Percentiles rank a stretch among this genome's conserved stretches.
Conservation (phyloP, 2,888 invertebrate species). For the Oxytorus armatus region DNA sequence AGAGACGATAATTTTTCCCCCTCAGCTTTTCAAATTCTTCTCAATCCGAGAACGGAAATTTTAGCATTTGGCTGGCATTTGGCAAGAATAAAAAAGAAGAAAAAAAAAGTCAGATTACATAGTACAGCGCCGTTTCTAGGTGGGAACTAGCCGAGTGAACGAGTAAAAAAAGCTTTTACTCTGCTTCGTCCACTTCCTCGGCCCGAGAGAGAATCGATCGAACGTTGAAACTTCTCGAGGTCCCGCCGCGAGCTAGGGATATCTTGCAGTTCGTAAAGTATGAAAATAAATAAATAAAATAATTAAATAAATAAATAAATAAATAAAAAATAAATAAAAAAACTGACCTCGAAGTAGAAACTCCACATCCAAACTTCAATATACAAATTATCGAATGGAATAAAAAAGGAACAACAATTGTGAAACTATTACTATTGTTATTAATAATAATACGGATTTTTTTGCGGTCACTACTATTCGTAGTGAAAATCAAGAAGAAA, state of each 20-base stretch:
- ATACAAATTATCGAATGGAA: not conserved
- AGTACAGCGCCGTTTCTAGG: too few relatives aligned
- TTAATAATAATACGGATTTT: too few relatives aligned
- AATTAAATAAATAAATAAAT: not conserved
- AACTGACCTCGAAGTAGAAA: not conserved
- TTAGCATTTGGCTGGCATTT: too few relatives aligned
- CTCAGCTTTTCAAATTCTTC: too few relatives aligned
- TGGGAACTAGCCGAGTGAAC: slow-evolving; percentile 28
- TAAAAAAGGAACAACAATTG: not conserved
- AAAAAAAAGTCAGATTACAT: too few relatives aligned
- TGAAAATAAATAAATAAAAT: not conserved
- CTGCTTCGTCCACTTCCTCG: slow-evolving; percentile 59
- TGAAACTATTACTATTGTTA: too few relatives aligned
- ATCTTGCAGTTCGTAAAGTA: not conserved
- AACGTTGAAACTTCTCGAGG: slow-evolving; percentile 51
- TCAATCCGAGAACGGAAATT: too few relatives aligned
- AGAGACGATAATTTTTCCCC: too few relatives aligned
- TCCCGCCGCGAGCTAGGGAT: slow-evolving; percentile 10
- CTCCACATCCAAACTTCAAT: slow-evolving; percentile 6
- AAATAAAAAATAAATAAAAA: too few relatives aligned
- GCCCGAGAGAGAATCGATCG: slow-evolving; percentile 55
- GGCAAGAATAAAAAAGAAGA: too few relatives aligned
- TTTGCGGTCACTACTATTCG: too few relatives aligned
- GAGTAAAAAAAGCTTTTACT: slow-evolving; percentile 57
- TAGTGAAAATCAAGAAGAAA: slow-evolving; percentile 4